Evolutionary conservation across 2,888 invertebrate genomes (phyloP).

Genomic region (Sarcophaga variegata): DNA sequence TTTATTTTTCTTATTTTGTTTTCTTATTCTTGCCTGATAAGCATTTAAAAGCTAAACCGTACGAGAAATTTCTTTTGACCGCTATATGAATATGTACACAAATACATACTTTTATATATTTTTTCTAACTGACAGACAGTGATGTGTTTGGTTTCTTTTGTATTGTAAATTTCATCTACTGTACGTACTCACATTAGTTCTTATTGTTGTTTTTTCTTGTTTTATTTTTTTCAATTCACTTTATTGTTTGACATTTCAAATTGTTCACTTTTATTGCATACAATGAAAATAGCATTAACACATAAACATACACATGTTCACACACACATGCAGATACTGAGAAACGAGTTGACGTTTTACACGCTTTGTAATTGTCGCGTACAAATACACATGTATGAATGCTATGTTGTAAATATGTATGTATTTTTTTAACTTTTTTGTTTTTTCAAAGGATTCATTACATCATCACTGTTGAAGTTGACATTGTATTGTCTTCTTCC

Average conservation of each 20-base stretch:
- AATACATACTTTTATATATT: constrained; percentile 2
- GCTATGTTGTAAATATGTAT: neutral
- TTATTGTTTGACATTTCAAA: constrained; percentile 38
- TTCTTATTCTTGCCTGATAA: constrained; percentile 26
- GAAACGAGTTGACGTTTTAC: neutral
- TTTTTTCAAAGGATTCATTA: constrained; percentile 44
- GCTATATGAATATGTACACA: neutral
- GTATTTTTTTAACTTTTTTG: neutral
- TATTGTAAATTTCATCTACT: neutral
- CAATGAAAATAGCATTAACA: neutral
- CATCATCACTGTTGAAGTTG: constrained; percentile 32
- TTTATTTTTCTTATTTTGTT: too few species aligned
- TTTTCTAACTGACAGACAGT: constrained; percentile 18
- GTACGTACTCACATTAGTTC: neutral
- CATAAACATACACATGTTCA: neutral
- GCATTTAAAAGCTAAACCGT: constrained; percentile 5
- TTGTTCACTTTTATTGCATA: constrained; percentile 31
- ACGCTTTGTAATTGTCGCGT: neutral
- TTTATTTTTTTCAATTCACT: constrained; percentile 5
- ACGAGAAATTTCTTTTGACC: constrained; percentile 55
- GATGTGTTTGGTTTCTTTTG: constrained; percentile 10
- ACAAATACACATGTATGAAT: neutral
- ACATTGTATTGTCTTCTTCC: constrained; percentile 2
- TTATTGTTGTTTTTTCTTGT: constrained; percentile 15
- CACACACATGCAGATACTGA: neutral